These are phyloP conservation scores for Imbricaverruca yamaguchii DNA, from an alignment of 2,888 invertebrate genomes.

Conservation along the genomic window DNA sequence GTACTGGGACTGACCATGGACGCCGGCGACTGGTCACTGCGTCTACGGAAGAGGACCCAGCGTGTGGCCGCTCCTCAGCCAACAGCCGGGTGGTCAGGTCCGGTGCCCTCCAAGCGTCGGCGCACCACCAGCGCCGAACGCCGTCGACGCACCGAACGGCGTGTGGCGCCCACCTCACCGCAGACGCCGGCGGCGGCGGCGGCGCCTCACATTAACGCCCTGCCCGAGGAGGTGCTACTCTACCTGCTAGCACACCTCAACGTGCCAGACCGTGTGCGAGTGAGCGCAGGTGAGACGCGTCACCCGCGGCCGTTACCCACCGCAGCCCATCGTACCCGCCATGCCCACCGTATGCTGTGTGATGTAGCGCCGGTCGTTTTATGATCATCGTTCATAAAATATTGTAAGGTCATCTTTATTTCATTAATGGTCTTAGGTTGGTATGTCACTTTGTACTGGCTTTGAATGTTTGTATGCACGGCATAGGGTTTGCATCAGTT, in stretches of 20 bases:
- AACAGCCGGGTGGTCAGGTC: not conserved
- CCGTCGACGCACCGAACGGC: not conserved
- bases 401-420: no score
- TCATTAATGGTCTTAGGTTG: no score
- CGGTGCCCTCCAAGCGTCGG: not conserved
- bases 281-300: not conserved
- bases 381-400: no score
- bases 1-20: not conserved
- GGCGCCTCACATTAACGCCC: not conserved
- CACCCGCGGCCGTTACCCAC: no score
- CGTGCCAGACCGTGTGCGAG: not conserved
- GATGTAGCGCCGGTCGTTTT: no score
- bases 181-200: not conserved
- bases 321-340: no score
- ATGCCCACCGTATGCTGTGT: no score
- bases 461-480: no score
- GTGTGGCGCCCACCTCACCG: no score
- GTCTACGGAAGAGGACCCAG: not conserved
- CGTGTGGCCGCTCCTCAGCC: not conserved
- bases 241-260: not conserved
- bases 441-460: no score
- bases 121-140: not conserved
- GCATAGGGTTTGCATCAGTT: no score
- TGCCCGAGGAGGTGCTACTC: constrained; percentile 10
- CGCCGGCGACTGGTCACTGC: not conserved